Evolutionary conservation across 2,888 invertebrate genomes (phyloP).

Genomic region (Tigriopus californicus): DNA sequence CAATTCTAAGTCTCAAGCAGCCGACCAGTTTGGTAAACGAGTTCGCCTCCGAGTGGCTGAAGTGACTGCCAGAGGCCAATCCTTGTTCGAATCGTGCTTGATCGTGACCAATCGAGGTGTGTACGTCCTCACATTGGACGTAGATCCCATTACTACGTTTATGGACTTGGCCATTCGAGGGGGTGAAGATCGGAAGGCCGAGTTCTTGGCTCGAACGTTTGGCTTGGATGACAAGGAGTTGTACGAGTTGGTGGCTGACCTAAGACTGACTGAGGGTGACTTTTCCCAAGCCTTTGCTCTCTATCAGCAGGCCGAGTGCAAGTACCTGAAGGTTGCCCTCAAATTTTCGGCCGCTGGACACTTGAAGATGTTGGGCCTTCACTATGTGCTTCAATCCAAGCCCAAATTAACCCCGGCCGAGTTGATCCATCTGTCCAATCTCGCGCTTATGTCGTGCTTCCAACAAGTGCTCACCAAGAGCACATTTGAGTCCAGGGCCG

Average conservation of each 20-base stretch:
- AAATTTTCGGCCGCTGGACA: slow-evolving; percentile 6
- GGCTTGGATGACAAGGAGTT: not conserved
- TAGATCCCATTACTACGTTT: slow-evolving; percentile 1
- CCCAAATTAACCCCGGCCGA: not conserved
- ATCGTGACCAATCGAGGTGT: not conserved
- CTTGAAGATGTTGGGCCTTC: not conserved
- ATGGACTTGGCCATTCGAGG: not conserved
- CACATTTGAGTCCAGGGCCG: not conserved
- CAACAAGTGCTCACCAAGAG: slow-evolving; percentile 11
- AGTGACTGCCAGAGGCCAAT: not conserved
- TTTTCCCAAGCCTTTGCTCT: slow-evolving; percentile 1
- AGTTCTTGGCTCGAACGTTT: not conserved
- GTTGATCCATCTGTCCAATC: slow-evolving; percentile 10
- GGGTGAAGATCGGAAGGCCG: not conserved
- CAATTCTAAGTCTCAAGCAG: not conserved
- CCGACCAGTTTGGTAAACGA: not conserved
- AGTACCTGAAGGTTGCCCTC: slow-evolving; percentile 6
- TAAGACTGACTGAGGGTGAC: not conserved
- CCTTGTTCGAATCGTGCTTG: not conserved
- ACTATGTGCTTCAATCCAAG: not conserved
- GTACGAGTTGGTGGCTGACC: slow-evolving; percentile 6
- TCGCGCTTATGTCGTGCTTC: slow-evolving; percentile 13
- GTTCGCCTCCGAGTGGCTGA: not conserved
- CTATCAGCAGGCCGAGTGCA: not conserved
- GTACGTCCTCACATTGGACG: not conserved